phyloP scores from a whole-genome alignment of 2,888 invertebrate genomes.

The Crepidodera aurea region DNA sequence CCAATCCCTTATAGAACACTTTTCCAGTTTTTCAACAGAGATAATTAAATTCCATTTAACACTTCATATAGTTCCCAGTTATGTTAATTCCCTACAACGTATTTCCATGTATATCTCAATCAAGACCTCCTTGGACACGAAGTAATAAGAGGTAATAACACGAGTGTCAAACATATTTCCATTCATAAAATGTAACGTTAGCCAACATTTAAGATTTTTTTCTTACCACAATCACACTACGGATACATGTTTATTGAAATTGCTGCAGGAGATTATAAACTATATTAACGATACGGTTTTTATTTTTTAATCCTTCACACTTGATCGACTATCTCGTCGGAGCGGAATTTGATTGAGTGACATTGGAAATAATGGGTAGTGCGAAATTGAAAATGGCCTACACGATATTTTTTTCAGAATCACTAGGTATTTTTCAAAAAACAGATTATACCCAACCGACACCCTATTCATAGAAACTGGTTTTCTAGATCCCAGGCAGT shows the following conservation, averaged over 20 bases:
- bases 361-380: slow-evolving; percentile 5
- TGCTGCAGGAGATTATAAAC: slow-evolving; percentile 26
- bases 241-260: slow-evolving; percentile 20
- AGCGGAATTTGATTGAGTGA: slow-evolving; percentile 21
- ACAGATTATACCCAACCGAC: no score
- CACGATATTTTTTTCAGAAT: no score
- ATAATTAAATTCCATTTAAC: no score
- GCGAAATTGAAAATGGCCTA: not conserved
- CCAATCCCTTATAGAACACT: no score
- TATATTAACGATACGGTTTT: slow-evolving; percentile 18
- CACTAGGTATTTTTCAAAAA: no score
- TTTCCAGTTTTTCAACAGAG: no score
- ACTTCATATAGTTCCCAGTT: no score
- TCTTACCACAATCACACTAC: not conserved
- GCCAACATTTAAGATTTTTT: slow-evolving; percentile 21
- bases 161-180: slow-evolving; percentile 21
- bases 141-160: slow-evolving; percentile 6
- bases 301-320: slow-evolving; percentile 29
- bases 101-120: slow-evolving; percentile 2
- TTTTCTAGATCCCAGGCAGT: no score
- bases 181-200: slow-evolving; percentile 25
- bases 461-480: no score
- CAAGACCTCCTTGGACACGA: slow-evolving; percentile 18
- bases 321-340: slow-evolving; percentile 16
- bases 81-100: no score